Base-by-base conservation (phyloP, 1,140 invertebrate species). In the Xylocopa sonorina region DNA sequence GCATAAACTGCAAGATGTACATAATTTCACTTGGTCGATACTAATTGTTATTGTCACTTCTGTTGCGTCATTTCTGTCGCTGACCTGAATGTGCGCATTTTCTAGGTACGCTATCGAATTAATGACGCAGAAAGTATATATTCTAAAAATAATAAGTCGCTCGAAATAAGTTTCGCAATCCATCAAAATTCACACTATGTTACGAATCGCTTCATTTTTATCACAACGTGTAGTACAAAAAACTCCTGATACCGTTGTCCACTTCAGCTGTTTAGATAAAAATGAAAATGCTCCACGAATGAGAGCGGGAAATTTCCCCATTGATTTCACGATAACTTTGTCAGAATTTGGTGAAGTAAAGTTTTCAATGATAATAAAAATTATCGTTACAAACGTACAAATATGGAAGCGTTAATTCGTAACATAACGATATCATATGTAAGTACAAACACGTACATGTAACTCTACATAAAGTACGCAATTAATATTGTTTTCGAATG, bases 111-210 rank as follows among this genome's bases (percentile, higher is more conserved):
- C 43, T 18, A 55, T 18, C 21, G 18, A 0, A 38, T 62, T 51
- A 50, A 62, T 55, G 24, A 53, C 57, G 57, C 21, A 29, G 32
- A 6, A 41, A n/a, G n/a, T 34, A n/a, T 3, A 16, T 1, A 1
- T 60, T 1, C 50, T 66, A 75, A 75, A 75, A 75, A 75, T 75
- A 77, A 58, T 41, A 16, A 16, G 4, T 21, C 27, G 16, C n/a
- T 58, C 4, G n/a, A 69, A 77, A 58, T 58, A 69, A 69, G 60
- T 77, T 24, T 46, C 1, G n/a, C 34, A 12, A 69, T 60, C 64
- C 43, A 77, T 77, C 64, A 12, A 58, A 60, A 24, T 58, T 43
- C 58, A 48, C 64, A 69, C 18, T 18, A 29, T 14, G 16, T 58
- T 32, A n/a, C n/a, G n/a, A n/a, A n/a, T n/a, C 21, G 29, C 16